A percentile compares a stretch with the other conserved stretches of the same genome.
phyloP scores from a whole-genome alignment of 2,113 vertebrate genomes.

The Odocoileus hemionus region DNA sequence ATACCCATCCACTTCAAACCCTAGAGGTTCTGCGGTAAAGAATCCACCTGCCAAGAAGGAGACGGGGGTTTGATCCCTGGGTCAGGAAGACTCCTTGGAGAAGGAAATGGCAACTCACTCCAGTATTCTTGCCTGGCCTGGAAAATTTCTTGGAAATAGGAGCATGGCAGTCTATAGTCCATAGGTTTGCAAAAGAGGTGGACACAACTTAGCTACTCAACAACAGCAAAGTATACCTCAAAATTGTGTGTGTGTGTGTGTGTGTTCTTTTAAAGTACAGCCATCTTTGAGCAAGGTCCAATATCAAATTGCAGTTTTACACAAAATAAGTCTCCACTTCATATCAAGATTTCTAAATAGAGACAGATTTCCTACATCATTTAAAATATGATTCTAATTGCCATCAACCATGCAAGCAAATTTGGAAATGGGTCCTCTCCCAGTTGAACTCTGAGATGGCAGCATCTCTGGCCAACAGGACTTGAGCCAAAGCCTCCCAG shows the following conservation, averaged over 20 bases:
- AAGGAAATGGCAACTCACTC: neutral
- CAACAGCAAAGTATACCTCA: neutral
- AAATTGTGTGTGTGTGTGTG: neutral
- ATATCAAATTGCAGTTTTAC: neutral
- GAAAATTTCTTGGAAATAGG: neutral
- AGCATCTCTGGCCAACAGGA: neutral
- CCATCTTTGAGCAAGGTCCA: neutral
- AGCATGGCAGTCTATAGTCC: neutral
- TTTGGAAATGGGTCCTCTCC: neutral
- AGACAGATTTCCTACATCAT: neutral
- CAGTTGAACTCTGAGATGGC: neutral
- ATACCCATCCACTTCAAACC: neutral
- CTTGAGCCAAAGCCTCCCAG: neutral
- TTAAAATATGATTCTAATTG: neutral
- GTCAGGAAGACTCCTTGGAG: neutral
- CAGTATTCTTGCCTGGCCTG: neutral
- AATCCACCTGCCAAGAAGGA: neutral
- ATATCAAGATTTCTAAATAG: neutral
- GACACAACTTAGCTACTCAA: neutral
- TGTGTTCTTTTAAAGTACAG: neutral
- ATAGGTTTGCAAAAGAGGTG: neutral
- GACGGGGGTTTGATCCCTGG: neutral
- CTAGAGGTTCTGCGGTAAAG: neutral
- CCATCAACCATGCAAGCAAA: no score
- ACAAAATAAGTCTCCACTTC: neutral